phyloP scores from a whole-genome alignment of 2,888 invertebrate species.

The Yponomeuta cagnagella region DNA sequence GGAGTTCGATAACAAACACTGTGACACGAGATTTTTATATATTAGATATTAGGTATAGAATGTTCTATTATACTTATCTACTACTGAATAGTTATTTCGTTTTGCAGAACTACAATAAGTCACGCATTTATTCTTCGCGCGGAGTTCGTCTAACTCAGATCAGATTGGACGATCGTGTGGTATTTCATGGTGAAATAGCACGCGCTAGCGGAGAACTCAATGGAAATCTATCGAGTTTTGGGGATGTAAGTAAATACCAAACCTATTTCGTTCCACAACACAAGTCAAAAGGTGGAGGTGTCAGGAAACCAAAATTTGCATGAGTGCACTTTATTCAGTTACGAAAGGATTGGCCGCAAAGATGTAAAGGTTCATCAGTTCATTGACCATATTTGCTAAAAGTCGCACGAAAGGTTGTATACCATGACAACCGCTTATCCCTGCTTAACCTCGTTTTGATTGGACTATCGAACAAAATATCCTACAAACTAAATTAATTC shows the following conservation, averaged over 20 bases:
- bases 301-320: no score
- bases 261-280: background rate
- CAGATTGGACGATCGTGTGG: slow-evolving; percentile 78
- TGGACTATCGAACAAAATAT: no score
- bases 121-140: slow-evolving; percentile 87
- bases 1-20: no score
- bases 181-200: slow-evolving; percentile 89
- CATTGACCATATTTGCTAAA: no score
- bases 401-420: no score
- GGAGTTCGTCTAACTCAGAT: slow-evolving; percentile 84
- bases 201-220: slow-evolving; percentile 84
- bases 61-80: no score
- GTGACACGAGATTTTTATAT: no score
- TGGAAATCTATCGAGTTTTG: slow-evolving; percentile 81
- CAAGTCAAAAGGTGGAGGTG: background rate
- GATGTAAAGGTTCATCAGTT: no score
- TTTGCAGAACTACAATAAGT: slow-evolving; percentile 90
- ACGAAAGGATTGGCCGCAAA: no score
- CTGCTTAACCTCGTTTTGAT: background rate
- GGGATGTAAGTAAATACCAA: slow-evolving; percentile 73
- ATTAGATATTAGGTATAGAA: no score
- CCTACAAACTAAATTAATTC: background rate
- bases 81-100: no score
- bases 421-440: background rate
- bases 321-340: no score